These are phyloP conservation scores for Thereuonema tuberculata DNA, from an alignment of 1,140 invertebrate species.

Conservation along the genomic window DNA sequence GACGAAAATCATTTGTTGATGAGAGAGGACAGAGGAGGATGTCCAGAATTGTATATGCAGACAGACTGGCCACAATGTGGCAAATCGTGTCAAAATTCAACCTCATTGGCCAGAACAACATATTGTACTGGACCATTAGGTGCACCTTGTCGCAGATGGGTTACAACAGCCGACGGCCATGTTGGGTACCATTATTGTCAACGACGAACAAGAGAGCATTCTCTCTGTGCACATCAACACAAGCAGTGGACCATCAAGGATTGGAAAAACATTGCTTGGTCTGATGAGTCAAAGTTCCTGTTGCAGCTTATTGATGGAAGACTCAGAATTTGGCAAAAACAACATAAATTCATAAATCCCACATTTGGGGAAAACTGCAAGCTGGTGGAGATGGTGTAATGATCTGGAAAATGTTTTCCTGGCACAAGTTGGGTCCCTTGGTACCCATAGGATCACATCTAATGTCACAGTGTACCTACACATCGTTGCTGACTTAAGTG, in stretches of 20 bases:
- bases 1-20: too few relatives aligned
- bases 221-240: neutral
- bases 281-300: neutral
- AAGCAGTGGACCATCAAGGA: neutral
- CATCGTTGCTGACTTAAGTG: neutral
- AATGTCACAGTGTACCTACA: neutral
- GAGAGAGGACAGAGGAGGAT: neutral
- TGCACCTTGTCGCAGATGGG: neutral
- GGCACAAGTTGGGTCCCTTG: neutral
- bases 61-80: neutral
- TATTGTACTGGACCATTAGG: neutral
- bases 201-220: neutral
- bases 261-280: neutral
- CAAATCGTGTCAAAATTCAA: neutral
- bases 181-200: neutral
- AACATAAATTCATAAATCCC: neutral
- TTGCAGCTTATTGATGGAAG: neutral
- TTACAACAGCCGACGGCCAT: neutral
- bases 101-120: neutral
- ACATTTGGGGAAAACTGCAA: neutral
- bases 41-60: neutral
- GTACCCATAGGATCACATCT: too few relatives aligned
- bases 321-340: neutral
- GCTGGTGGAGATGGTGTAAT: neutral
- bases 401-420: neutral